Evolutionary conservation across 2,113 vertebrate genomes (phyloP).

Genomic region (Saguinus imperator): DNA sequence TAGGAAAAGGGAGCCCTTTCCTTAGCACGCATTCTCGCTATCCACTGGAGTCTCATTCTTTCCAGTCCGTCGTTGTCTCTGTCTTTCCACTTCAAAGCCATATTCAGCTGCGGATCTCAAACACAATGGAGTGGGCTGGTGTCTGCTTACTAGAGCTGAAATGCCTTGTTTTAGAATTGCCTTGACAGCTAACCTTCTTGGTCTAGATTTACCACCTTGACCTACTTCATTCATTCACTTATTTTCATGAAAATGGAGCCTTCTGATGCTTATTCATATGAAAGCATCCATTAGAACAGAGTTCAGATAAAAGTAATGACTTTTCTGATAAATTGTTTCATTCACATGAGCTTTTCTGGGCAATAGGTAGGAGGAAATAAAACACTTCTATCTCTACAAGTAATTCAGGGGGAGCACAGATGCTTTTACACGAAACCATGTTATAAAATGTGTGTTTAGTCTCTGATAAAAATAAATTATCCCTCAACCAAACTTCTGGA

Average conservation of each 20-base stretch:
- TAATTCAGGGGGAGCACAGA: not conserved
- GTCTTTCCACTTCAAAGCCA: conserved; percentile 38
- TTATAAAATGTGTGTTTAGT: not conserved
- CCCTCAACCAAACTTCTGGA: not conserved
- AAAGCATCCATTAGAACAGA: conserved; percentile 28
- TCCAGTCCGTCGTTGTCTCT: not conserved
- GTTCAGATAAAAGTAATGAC: conserved; percentile 32
- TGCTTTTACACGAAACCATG: not conserved
- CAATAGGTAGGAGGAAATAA: not conserved
- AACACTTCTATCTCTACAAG: not conserved
- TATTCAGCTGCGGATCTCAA: not conserved
- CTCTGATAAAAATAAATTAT: not conserved
- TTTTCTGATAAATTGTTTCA: not conserved
- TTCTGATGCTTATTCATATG: conserved; percentile 48
- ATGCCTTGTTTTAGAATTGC: conserved; percentile 37
- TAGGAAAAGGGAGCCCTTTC: not conserved
- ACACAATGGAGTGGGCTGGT: not conserved
- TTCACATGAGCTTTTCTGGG: not conserved
- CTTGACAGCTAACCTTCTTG: not conserved
- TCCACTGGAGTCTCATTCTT: not conserved
- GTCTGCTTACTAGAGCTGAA: conserved; percentile 59
- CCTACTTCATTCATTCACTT: conserved; percentile 56
- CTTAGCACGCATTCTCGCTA: not conserved
- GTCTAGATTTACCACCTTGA: conserved; percentile 60
- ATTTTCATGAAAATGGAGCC: conserved; percentile 51